These are phyloP conservation scores for Crocodylus rhombifer DNA, from an alignment of 2,797 vertebrate species.

Conservation along the genomic window DNA sequence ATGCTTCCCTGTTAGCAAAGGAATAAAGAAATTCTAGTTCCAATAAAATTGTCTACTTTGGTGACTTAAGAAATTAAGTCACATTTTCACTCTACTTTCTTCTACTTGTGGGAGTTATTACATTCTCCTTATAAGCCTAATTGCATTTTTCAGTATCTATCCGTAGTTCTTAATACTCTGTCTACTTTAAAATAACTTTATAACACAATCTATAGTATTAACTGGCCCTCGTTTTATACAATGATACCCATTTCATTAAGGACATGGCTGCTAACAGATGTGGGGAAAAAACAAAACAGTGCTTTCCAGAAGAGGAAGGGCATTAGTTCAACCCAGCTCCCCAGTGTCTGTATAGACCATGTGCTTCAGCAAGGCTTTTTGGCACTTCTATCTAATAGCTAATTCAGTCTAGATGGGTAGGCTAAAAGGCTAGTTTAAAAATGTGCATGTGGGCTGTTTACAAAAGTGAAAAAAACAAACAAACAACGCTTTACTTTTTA, in stretches of 20 bases:
- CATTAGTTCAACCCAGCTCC: not conserved
- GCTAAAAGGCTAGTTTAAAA: no score
- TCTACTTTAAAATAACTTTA: not conserved
- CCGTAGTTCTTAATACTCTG: not conserved
- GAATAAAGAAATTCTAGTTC: not conserved
- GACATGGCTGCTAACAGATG: no score
- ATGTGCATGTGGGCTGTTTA: no score
- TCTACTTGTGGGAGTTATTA: not conserved
- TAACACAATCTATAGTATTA: not conserved
- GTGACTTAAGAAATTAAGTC: not conserved
- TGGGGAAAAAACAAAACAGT: no score
- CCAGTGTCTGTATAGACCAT: not conserved
- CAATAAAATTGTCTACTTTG: not conserved
- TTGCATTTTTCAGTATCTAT: constrained; percentile 2
- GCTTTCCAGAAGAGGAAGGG: no score
- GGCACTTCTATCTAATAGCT: not conserved
- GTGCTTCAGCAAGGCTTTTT: not conserved
- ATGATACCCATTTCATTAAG: not conserved
- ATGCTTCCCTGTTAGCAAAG: not conserved
- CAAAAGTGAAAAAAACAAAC: no score
- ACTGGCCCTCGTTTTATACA: not conserved
- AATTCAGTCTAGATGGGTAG: no score
- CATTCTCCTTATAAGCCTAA: not conserved
- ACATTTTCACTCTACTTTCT: not conserved
- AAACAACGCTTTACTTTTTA: no score